These are phyloP conservation scores for Pterostichus niger DNA, from an alignment of 2,888 invertebrate species.

Conservation along the genomic window DNA sequence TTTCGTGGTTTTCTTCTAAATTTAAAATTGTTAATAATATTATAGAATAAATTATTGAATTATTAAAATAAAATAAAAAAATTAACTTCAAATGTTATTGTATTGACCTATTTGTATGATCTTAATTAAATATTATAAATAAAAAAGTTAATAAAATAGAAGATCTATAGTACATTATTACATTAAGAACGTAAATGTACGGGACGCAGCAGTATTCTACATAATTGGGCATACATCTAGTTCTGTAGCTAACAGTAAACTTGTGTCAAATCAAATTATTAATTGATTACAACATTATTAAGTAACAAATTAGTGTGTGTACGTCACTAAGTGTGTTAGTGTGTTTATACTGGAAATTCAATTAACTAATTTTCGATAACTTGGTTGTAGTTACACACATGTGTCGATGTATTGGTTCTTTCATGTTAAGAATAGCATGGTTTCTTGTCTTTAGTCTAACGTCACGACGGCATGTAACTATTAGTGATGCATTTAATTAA, in stretches of 20 bases:
- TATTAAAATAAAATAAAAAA: too few relatives aligned
- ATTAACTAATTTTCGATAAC: constrained; percentile 43
- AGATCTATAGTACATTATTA: too few relatives aligned
- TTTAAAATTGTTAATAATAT: too few relatives aligned
- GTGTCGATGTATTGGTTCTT: background rate
- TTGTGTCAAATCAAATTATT: constrained; percentile 33
- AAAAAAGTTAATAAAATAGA: too few relatives aligned
- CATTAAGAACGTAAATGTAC: too few relatives aligned
- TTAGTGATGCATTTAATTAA: background rate
- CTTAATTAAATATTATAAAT: too few relatives aligned
- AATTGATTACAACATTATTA: constrained; percentile 40
- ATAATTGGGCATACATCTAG: constrained; percentile 26
- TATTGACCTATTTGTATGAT: too few relatives aligned
- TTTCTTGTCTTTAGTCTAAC: background rate
- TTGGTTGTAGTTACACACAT: background rate
- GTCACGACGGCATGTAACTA: background rate
- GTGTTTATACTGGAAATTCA: constrained; percentile 26
- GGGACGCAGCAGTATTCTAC: background rate
- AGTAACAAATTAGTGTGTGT: constrained; percentile 49
- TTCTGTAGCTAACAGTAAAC: background rate
- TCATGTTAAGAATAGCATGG: constrained; percentile 32
- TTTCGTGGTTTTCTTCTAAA: too few relatives aligned
- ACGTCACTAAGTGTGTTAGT: constrained; percentile 30
- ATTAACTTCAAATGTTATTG: too few relatives aligned
- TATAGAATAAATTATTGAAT: too few relatives aligned